These are phyloP conservation scores for Argyra leucocephala DNA, from an alignment of 2,888 invertebrate genomes.

Conservation along the genomic window DNA sequence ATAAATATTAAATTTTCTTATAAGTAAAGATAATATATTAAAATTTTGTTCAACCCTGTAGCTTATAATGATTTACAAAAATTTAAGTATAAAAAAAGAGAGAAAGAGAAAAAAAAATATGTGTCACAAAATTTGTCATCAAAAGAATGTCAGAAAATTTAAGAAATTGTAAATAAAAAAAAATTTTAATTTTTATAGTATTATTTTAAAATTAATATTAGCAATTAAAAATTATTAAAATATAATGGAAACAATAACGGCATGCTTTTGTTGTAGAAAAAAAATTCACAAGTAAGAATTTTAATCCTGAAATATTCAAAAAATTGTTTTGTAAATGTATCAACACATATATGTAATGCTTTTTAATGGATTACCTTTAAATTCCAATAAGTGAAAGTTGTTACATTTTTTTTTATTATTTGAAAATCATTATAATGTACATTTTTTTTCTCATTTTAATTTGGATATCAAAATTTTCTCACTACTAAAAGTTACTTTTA, in stretches of 20 bases:
- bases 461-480: neutral
- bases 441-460: neutral
- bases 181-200: neutral
- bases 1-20: too few species aligned
- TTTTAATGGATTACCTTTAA: conserved; percentile 2
- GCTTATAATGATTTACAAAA: too few species aligned
- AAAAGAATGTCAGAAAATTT: neutral
- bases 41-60: too few species aligned
- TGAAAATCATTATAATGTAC: neutral
- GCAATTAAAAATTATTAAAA: neutral
- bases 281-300: conserved; percentile 62
- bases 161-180: neutral
- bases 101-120: neutral
- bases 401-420: conserved; percentile 9
- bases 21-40: too few species aligned
- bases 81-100: too few species aligned
- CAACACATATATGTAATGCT: neutral
- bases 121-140: conserved; percentile 1
- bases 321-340: neutral
- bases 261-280: conserved; percentile 66
- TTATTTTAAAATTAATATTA: conserved; percentile 1
- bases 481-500: neutral
- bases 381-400: neutral
- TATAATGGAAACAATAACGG: conserved; percentile 41
- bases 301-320: neutral